phyloP scores from a whole-genome alignment of 92 coral and sea anemone species.

The Epizoanthus rinbou region DNA sequence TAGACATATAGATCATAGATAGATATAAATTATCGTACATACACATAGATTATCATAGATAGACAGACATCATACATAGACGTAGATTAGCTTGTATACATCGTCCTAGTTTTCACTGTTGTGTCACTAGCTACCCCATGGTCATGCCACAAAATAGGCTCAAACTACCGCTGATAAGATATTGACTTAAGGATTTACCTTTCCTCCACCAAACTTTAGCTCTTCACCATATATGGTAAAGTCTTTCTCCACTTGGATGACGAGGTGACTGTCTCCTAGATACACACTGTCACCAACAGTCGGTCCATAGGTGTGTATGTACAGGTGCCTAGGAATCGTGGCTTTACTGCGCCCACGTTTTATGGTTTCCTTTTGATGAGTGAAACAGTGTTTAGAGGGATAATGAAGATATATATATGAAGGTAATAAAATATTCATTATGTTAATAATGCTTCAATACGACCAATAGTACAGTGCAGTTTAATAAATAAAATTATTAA shows the following conservation, averaged over 20 bases:
- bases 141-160: slow-evolving; percentile 5
- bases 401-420: background rate
- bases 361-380: slow-evolving; percentile 1
- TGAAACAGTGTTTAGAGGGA: background rate
- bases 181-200: slow-evolving; percentile 36
- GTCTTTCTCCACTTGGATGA: slow-evolving; percentile 67
- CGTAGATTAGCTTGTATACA: no score
- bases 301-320: slow-evolving; percentile 64
- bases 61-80: no score
- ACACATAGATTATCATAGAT: no score
- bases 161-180: background rate
- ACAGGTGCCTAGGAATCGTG: slow-evolving; percentile 49
- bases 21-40: no score
- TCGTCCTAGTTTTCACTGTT: no score
- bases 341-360: slow-evolving; percentile 44
- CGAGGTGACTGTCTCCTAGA: slow-evolving; percentile 64
- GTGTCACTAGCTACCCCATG: no score
- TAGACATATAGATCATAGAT: no score
- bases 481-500: no score
- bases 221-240: slow-evolving; percentile 73
- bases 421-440: no score
- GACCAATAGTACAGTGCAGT: no score
- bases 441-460: no score
- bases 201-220: slow-evolving; percentile 78
- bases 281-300: slow-evolving; percentile 72